Percentiles rank a stretch among this genome's conserved stretches.
These are phyloP conservation scores for Phorcus lineatus DNA, from an alignment of 2,888 invertebrate genomes.

Conservation along the genomic window DNA sequence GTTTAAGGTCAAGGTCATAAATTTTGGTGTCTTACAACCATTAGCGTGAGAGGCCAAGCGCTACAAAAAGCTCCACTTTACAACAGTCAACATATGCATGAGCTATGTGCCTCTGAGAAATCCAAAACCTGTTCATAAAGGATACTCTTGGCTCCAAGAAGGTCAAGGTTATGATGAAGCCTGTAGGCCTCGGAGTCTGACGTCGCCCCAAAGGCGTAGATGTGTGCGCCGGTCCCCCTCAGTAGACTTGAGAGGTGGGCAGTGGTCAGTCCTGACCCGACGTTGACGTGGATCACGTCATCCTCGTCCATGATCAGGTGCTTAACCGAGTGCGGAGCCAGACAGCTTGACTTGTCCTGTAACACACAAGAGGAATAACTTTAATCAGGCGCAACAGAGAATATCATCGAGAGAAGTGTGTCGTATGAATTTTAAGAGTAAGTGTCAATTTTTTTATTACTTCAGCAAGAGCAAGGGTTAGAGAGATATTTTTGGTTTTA, in stretches of 20 bases:
- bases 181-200: slow-evolving; percentile 45
- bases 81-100: no score
- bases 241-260: slow-evolving; percentile 71
- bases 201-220: slow-evolving; percentile 65
- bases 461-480: no score
- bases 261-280: slow-evolving; percentile 68
- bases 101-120: no score
- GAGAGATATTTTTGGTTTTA: no score
- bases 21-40: no score
- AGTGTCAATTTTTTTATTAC: no score
- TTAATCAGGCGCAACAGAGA: no score
- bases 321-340: slow-evolving; percentile 70
- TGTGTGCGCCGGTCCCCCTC: slow-evolving; percentile 50
- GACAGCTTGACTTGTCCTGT: slow-evolving; percentile 74
- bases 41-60: no score
- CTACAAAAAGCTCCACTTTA: no score
- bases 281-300: slow-evolving; percentile 72
- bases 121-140: slow-evolving; percentile 20
- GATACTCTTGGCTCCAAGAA: slow-evolving; percentile 69
- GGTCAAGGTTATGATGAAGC: slow-evolving; percentile 59
- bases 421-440: no score
- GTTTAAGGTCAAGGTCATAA: no score
- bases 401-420: no score
- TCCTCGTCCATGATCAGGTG: slow-evolving; percentile 68
- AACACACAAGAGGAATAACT: slow-evolving; percentile 18